Percentiles rank a stretch among this genome's conserved stretches.
Evolutionary conservation across 1,140 invertebrate species (phyloP).

Genomic region (Pogonus chalceus): DNA sequence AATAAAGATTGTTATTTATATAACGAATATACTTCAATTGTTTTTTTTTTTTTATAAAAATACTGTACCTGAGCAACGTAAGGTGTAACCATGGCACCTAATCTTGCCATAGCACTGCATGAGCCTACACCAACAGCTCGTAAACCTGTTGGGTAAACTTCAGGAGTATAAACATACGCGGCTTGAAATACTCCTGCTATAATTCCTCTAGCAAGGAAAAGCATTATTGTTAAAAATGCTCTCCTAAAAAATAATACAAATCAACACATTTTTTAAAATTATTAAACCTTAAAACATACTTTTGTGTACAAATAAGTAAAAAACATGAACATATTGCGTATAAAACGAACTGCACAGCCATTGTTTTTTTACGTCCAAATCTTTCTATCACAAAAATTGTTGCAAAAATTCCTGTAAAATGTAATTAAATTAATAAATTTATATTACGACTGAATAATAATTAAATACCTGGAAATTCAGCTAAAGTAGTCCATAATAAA

Average conservation of each 20-base stretch:
- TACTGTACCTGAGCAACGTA: constrained; percentile 79
- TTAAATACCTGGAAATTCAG: constrained; percentile 79
- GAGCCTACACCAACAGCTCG: constrained; percentile 79
- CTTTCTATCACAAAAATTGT: constrained; percentile 87
- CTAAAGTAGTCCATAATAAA: constrained; percentile 86
- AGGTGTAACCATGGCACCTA: constrained; percentile 87
- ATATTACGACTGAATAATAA: constrained; percentile 7
- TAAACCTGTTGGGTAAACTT: constrained; percentile 87
- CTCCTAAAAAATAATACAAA: constrained; percentile 46
- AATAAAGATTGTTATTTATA: constrained; percentile 20
- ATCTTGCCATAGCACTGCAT: constrained; percentile 79
- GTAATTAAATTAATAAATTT: constrained; percentile 11
- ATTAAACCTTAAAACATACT: constrained; percentile 44
- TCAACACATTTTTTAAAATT: constrained; percentile 10
- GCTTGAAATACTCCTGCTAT: constrained; percentile 92
- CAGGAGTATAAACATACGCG: constrained; percentile 91
- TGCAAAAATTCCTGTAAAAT: constrained; percentile 71
- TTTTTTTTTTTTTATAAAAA: not conserved
- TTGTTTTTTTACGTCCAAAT: constrained; percentile 84
- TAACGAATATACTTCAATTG: constrained; percentile 6
- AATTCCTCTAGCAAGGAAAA: constrained; percentile 84
- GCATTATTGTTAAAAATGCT: constrained; percentile 65
- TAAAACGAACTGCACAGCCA: constrained; percentile 85
- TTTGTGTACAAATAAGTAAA: constrained; percentile 62
- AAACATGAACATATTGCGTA: constrained; percentile 75